Evolutionary conservation across 2,113 vertebrate species (phyloP), one percentile per base, ranked within the genome.

Genomic region (Pelodiscus sinensis): DNA sequence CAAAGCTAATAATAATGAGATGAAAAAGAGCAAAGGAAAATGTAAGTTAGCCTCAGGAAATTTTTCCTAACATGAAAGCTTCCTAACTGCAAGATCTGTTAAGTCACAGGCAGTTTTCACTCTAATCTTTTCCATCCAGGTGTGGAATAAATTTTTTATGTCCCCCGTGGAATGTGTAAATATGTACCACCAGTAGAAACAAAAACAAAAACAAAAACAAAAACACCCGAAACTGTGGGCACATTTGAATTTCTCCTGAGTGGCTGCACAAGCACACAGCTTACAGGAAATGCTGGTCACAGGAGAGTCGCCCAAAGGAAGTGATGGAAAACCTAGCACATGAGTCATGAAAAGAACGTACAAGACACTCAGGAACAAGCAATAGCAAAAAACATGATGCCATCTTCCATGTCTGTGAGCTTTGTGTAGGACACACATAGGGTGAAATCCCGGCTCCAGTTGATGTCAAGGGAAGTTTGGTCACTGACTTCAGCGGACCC

Each of bases 1-100:
- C 44, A 92, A 65, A 65, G 35, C 65, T 81, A 4, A 0, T 0
- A 11, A 56, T 21, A 16, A 12, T 27, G 31, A 4, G 22, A 29
- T 57, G 35, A 56, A 85, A 89, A 60, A 7, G 1, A 2, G 68
- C 56, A 75, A 6, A 58, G 12, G 55, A 88, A 75, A 83, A 58
- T 3, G 1, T 12, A 80, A 73, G 7, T 38, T 54, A 56, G 3
- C n/a, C 12, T 2, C 19, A 77, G 16, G 51, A 84, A 57, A 44
- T 24, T 38, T 11, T 81, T 56, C 55, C 85, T 68, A 31, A 31
- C 24, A n/a, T 25, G n/a, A 65, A 62, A 88, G 50, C 62, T 12
- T 81, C 57, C 71, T 73, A 54, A 31, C 75, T 75, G 31, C 0
- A 0, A 56, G 71, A 31, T 54, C 58, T 81, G 71, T 81, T 27